Percentiles rank a stretch among this genome's conserved stretches.
phyloP scores from a whole-genome alignment of 2,888 invertebrate species.

The Cryptops parisi region DNA sequence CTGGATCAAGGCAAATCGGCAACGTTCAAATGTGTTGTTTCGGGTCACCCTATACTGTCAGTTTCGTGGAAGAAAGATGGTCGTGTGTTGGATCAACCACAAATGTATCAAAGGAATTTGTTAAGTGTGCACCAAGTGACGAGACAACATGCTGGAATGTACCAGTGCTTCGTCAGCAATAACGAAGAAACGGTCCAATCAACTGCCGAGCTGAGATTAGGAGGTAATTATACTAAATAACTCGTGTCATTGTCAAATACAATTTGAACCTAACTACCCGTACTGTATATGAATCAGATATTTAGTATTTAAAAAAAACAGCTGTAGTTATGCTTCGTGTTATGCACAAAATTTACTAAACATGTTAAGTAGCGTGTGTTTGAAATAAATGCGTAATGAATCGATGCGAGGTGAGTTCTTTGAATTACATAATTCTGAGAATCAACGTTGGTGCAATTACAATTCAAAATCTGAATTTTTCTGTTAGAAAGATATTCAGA shows the following conservation, averaged over 20 bases:
- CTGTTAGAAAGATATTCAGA: no score
- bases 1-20: conserved; percentile 5
- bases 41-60: neutral
- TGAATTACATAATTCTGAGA: no score
- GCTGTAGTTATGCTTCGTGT: no score
- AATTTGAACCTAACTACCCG: neutral
- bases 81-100: neutral
- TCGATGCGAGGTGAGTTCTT: no score
- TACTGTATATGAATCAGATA: no score
- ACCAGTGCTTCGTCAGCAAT: conserved; percentile 16
- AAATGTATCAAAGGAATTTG: neutral
- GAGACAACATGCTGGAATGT: conserved; percentile 16
- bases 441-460: no score
- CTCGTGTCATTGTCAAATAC: neutral
- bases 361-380: no score
- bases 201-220: conserved; percentile 17
- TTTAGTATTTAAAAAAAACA: no score
- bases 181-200: conserved; percentile 16
- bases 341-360: no score
- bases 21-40: conserved; percentile 4
- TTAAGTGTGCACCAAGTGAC: conserved; percentile 9
- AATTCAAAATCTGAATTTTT: no score
- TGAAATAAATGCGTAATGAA: no score
- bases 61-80: conserved; percentile 9
- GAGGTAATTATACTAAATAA: conserved; percentile 17